Conservation (phyloP, 2,888 invertebrate genomes). For the Campoletis raptor region DNA sequence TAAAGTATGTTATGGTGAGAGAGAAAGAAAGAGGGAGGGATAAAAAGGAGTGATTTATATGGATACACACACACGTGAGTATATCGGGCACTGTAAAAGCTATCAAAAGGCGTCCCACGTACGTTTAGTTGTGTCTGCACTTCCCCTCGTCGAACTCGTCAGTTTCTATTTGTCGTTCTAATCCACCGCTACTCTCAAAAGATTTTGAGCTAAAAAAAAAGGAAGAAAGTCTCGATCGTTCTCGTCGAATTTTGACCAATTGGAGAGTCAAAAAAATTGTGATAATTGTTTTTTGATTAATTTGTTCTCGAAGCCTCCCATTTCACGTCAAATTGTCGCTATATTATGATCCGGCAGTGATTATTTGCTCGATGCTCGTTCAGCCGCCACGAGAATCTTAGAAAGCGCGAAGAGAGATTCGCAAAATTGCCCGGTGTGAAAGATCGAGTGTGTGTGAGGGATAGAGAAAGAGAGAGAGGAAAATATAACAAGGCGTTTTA, state of each 20-base stretch:
- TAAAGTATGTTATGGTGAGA: conserved; percentile 1
- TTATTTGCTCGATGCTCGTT: conserved; percentile 62
- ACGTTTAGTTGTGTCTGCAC: conserved; percentile 30
- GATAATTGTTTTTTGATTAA: neutral
- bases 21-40: conserved; percentile 3
- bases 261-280: neutral
- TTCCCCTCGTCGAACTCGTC: conserved; percentile 40
- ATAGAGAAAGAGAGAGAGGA: conserved; percentile 27
- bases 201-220: neutral
- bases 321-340: conserved; percentile 17
- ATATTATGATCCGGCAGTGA: conserved; percentile 44
- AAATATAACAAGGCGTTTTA: conserved; percentile 44
- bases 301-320: neutral
- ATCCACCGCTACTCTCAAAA: neutral
- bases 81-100: conserved; percentile 28
- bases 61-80: conserved; percentile 5
- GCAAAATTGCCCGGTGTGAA: conserved; percentile 45
- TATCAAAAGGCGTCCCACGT: conserved; percentile 52
- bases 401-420: conserved; percentile 68
- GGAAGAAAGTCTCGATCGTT: neutral
- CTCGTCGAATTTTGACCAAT: neutral
- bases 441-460: conserved; percentile 46
- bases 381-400: conserved; percentile 65
- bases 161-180: conserved; percentile 42
- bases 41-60: conserved; percentile 14